Conservation (phyloP, 2,113 vertebrate genomes). For the Benitochromis conjunctus region DNA sequence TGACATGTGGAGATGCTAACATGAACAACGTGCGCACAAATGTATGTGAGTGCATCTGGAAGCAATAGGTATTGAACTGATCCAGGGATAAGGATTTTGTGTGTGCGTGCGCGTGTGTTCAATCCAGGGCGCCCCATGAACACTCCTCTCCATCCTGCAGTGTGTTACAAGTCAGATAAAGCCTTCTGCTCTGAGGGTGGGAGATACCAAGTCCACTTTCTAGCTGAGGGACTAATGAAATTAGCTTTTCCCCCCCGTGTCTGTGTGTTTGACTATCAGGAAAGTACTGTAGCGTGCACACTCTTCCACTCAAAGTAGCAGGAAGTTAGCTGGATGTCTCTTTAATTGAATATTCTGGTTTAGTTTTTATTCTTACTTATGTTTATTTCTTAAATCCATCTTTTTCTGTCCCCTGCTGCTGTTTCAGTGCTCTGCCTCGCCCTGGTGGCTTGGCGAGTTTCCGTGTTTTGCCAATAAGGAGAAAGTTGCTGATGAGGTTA, state of each 20-base stretch:
- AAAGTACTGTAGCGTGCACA: not conserved
- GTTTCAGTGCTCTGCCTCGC: not conserved
- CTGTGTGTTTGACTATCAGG: not conserved
- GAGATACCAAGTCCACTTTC: slow-evolving; percentile 25
- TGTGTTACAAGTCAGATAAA: slow-evolving; percentile 50
- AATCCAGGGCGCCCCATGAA: not conserved
- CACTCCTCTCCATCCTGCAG: slow-evolving; percentile 2
- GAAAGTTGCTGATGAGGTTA: not conserved
- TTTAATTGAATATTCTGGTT: not conserved
- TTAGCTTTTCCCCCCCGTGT: not conserved
- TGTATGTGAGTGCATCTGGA: not conserved
- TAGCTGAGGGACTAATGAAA: slow-evolving; percentile 24
- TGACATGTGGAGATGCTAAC: not conserved
- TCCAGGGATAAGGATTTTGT: not conserved
- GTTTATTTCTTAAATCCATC: not conserved
- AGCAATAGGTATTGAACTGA: not conserved
- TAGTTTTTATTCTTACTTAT: not conserved
- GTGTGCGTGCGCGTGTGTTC: not conserved
- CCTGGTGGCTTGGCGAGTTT: not conserved
- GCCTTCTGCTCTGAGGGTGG: slow-evolving; percentile 6
- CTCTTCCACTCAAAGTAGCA: not conserved
- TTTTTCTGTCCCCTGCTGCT: not conserved
- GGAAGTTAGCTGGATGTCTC: not conserved
- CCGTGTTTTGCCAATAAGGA: not conserved
- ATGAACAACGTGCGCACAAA: not conserved